Evolutionary conservation across 1,140 invertebrate genomes (phyloP), one percentile per base, ranked within the genome.

Genomic region (Bombus turneri): DNA sequence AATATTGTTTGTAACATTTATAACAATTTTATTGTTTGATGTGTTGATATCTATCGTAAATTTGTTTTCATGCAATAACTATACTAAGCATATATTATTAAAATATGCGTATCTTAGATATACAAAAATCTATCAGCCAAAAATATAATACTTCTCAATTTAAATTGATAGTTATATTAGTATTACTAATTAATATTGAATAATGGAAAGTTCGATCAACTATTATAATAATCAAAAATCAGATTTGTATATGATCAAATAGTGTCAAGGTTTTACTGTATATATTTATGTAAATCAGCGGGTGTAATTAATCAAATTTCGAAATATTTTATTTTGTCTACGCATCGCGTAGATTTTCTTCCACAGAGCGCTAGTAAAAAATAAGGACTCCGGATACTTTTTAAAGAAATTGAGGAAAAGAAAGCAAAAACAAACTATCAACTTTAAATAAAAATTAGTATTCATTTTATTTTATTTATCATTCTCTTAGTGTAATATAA

Each of bases 231-330:
- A 80, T 85, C 76, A 80, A 85, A 85, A 85, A 47, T 66, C 34
- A 64, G 57, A 73, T 59, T 72, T 73, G 72, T 72, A 85, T 18
- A 72, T 28, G 57, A 57, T 80, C 28, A 12, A 64, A 73, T 28
- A 57, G 47, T 28, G 22, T 80, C 83, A 71, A 85, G 43, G 83
- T 85, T 85, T 79, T 85, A 72, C 83, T 85, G 83, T 85, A 85
- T 39, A 43, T 79, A 73, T 85, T 84, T 39, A 39, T 80, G 71
- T 81, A 80, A 89, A 90, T 85, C 83, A 78, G 83, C 75, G 85
- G 88, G 78, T 91, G 90, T 91, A 90, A 88, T 87, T 92, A 90
- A 83, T 86, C 83, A 87, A 88, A 88, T 80, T 89, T 68, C 86
- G 77, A 87, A 90, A 43, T 86, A 75, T 89, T 91, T 84, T 73